Base-by-base conservation (phyloP, 2,113 vertebrate genomes). In the Delphinus delphis region DNA sequence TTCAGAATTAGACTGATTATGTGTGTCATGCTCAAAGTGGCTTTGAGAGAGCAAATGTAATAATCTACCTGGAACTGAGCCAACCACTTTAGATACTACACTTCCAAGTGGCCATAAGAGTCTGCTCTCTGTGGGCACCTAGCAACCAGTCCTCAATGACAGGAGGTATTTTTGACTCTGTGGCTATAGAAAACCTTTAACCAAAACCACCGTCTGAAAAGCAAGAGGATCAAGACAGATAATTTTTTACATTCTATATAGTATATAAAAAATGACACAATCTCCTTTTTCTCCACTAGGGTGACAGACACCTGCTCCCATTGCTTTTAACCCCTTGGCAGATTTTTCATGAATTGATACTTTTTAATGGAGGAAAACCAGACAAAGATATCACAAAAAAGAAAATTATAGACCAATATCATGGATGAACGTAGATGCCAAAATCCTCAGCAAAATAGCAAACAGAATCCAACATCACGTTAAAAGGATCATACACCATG, bases 11-110 rank as follows among this genome's bases (percentile, higher is more conserved):
- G 47, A 93, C 77, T 86, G 62, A 79, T 83, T 73, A 83, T 63
- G 76, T 12, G 3, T 77, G 53, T 70, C 50, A 87, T 44, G 55
- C 8, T 41, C 74, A 87, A 67, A 94, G 88, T 83, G 91, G 17
- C 25, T 96, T 53, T 95, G 76, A 70, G 47, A 92, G 15, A 95
- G n/a, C 17, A 83, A 81, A 85, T 33, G 73, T 44, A 86, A 86
- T 67, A 58, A 77, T 60, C 62, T 44, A 14, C 41, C 77, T 88
- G 83, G 70, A 97, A 92, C 63, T 74, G 14, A 92, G 80, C 90
- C 73, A 88, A 38, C 10, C 21, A 5, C 79, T 58, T 88, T 62
- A 38, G 50, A 67, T 20, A 44, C 65, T 36, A 50, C 41, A 18
- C 2, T 86, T 20, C 38, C 70, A 53, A 76, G 31, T 41, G 31